phyloP scores from a whole-genome alignment of 2,113 vertebrate genomes.

The Arenaria interpres region DNA sequence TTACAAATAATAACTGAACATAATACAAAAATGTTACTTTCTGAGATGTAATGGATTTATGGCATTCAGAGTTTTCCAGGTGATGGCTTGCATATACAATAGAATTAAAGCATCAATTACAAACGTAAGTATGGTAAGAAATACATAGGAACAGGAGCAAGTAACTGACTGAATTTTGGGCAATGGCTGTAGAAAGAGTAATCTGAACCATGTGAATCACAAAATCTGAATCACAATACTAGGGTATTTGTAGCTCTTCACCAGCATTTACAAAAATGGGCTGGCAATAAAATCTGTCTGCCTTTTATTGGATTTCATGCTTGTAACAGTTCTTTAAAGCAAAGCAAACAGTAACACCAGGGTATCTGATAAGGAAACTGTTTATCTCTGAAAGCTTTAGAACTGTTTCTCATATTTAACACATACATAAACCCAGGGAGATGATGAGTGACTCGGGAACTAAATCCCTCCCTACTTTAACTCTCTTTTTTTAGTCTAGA shows the following conservation, averaged over 20 bases:
- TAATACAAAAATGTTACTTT: background rate
- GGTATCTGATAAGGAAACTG: background rate
- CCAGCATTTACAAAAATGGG: background rate
- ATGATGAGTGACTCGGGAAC: background rate
- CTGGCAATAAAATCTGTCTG: background rate
- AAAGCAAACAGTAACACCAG: background rate
- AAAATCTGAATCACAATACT: background rate
- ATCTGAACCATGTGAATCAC: background rate
- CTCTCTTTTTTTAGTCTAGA: background rate
- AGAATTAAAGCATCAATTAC: background rate
- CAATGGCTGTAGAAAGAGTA: background rate
- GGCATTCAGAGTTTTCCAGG: background rate
- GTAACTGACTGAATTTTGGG: background rate
- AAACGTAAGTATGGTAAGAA: background rate
- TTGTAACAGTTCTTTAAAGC: background rate
- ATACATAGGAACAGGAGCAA: background rate
- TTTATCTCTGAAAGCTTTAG: background rate
- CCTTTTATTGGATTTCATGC: background rate
- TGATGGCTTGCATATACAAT: background rate
- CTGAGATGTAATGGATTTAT: background rate
- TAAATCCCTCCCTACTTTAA: background rate
- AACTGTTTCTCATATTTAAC: background rate
- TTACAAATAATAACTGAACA: background rate
- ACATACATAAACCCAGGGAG: background rate
- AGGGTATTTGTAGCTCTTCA: background rate